Base-by-base conservation (phyloP, 2,888 invertebrate species). In the Tipula helvola region DNA sequence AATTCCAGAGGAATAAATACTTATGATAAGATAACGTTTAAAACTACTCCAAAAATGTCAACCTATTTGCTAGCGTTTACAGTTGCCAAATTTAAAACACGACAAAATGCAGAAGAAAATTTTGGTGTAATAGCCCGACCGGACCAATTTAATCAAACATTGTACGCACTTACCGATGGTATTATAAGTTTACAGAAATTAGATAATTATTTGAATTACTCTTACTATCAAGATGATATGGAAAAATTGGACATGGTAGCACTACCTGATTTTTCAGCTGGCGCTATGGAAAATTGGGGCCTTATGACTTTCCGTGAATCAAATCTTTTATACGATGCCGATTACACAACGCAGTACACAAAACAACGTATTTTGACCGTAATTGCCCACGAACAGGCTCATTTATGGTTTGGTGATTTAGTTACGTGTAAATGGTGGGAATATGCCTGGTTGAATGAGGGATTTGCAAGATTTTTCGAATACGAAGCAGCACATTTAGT, bases 231-330 rank as follows among this genome's bases (percentile, higher is more conserved):
- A 0, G 90, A 92, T 5, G 93, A 92, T 0, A 92, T 95, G 87
- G 92, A 94, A 5, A 97, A 97, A 90, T 93, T 97, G 90, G 96
- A 97, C 89, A 94, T 97, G 89, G 94, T 97, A n/a, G 97, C 96
- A 1, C 93, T 98, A 87, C 95, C 96, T 0, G 96, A 97, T 90
- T 97, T 97, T 90, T 93, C 93, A 85, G 95, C 96, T 88, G 96
- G 96, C 83, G 97, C 97, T 86, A 97, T 97, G 97, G 97, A 97
- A 90, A 97, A 98, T 90, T 97, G 97, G 97, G 97, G 97, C 7
- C 92, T 97, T 36, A 93, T 97, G 7, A 97, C 96, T 2, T 97
- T 96, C 91, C 91, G 95, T 87, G 96, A 96, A 90, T 93, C 94
- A 0, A 93, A 93, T 0, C 91, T 96, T 87, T 90, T 96, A 2